Conservation (phyloP, 2,113 vertebrate species). For the Vireo altiloquus region DNA sequence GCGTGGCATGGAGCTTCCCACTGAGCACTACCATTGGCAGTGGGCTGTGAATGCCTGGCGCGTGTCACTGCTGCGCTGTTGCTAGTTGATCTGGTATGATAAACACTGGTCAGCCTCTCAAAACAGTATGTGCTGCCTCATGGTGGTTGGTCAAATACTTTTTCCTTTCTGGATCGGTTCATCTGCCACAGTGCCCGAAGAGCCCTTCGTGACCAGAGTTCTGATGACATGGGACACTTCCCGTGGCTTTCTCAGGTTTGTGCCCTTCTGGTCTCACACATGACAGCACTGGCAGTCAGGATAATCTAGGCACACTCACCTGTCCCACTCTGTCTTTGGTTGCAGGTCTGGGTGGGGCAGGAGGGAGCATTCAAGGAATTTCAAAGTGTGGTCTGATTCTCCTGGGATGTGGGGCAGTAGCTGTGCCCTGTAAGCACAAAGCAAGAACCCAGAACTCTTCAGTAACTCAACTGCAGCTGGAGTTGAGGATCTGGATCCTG, state of each 20-base stretch:
- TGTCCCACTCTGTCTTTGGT: not conserved
- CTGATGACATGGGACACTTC: constrained; percentile 9
- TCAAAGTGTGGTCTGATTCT: not conserved
- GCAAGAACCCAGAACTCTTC: not conserved
- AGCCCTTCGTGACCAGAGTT: constrained; percentile 9
- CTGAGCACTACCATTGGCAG: not conserved
- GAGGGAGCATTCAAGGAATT: not conserved
- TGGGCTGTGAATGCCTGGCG: not conserved
- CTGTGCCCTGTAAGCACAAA: not conserved
- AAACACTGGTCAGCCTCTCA: not conserved
- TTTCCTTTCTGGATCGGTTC: not conserved
- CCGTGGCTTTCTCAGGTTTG: constrained; percentile 52
- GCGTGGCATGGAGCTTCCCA: not conserved
- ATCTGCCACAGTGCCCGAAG: constrained; percentile 34
- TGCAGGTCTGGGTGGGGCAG: not conserved
- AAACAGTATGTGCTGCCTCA: not conserved
- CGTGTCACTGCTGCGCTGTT: not conserved
- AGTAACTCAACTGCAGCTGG: not conserved
- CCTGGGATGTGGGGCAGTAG: not conserved
- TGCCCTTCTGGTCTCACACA: not conserved
- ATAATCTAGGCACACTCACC: not conserved
- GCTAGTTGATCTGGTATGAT: not conserved
- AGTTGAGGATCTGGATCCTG: not conserved
- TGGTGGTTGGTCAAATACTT: not conserved
- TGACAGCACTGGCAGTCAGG: not conserved